These are phyloP conservation scores for Habropoda laboriosa DNA, from an alignment of 1,140 invertebrate species.

Conservation along the genomic window DNA sequence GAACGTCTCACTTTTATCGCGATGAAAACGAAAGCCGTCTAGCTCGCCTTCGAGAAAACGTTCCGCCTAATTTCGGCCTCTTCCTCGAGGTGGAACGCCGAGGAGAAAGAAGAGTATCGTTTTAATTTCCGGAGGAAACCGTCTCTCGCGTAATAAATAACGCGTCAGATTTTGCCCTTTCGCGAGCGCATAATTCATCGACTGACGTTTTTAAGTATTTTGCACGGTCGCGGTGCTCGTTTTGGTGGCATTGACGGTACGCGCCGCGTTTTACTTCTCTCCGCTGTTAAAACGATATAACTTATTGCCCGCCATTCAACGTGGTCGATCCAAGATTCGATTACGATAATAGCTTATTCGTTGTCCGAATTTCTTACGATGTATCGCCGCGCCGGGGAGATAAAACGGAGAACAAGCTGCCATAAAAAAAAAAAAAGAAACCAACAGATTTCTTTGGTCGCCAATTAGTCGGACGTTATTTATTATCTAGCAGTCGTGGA, in stretches of 20 bases:
- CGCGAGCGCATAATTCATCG: no score
- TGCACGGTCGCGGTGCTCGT: not conserved
- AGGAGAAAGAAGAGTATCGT: no score
- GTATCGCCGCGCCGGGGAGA: not conserved
- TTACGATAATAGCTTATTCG: conserved; percentile 9
- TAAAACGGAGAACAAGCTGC: not conserved
- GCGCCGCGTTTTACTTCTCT: not conserved
- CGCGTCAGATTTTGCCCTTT: no score
- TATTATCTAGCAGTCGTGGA: not conserved
- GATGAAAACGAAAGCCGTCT: not conserved
- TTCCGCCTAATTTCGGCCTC: conserved; percentile 30
- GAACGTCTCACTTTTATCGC: conserved; percentile 53
- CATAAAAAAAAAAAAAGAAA: not conserved
- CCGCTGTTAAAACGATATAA: not conserved
- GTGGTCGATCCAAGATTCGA: not conserved
- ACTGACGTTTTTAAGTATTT: no score
- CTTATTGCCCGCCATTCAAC: not conserved
- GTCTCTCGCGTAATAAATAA: no score
- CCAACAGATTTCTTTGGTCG: not conserved
- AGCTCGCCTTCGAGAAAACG: conserved; percentile 2
- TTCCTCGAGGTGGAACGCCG: not conserved
- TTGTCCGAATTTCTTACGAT: conserved; percentile 12
- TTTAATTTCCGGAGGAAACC: no score
- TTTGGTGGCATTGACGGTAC: not conserved
- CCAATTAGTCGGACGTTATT: conserved; percentile 4